Conservation (phyloP, 2,113 vertebrate genomes). For the Fregata magnificens region DNA sequence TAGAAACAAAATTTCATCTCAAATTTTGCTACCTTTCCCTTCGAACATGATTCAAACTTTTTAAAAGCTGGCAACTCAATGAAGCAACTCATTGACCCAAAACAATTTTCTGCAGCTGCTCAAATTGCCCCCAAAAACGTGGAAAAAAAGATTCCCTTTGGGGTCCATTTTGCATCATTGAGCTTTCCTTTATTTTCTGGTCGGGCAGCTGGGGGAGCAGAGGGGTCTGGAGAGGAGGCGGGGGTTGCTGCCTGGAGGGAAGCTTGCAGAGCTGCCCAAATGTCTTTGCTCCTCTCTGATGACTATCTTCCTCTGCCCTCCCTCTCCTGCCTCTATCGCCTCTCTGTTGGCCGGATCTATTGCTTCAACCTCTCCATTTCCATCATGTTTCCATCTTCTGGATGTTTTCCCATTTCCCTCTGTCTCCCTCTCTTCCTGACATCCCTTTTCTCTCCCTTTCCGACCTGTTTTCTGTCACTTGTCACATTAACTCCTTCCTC, state of each 20-base stretch:
- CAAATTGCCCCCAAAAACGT: accelerated
- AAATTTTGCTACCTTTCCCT: background rate
- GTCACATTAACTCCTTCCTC: background rate
- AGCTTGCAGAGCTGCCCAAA: background rate
- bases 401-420: background rate
- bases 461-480: background rate
- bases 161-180: accelerated
- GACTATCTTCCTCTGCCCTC: background rate
- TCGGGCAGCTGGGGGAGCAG: background rate
- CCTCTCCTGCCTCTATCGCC: background rate
- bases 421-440: background rate
- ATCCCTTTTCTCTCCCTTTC: background rate
- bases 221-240: background rate
- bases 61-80: accelerated
- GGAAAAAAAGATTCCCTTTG: background rate
- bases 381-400: background rate
- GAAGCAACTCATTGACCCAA: accelerated
- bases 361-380: background rate
- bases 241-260: background rate
- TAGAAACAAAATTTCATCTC: background rate
- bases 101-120: background rate
- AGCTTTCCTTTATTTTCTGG: background rate
- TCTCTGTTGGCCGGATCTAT: background rate
- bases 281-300: background rate
- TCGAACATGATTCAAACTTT: accelerated